phyloP scores from a whole-genome alignment of 2,888 invertebrate genomes.

The Anodontia alba region DNA sequence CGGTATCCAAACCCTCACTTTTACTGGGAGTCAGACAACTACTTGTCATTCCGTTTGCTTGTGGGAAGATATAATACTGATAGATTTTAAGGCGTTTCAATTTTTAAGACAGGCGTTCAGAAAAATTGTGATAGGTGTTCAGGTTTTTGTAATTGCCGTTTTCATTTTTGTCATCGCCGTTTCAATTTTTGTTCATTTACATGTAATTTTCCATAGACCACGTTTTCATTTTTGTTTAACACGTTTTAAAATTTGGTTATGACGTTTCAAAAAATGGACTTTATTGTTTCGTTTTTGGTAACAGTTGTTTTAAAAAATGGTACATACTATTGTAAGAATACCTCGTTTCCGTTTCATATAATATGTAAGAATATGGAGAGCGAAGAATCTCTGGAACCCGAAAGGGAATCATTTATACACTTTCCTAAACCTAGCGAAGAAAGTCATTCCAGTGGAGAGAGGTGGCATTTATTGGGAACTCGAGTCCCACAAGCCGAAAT shows the following conservation, averaged over 20 bases:
- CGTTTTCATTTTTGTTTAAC: background rate
- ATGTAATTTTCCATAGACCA: background rate
- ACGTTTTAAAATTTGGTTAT: background rate
- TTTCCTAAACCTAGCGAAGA: background rate
- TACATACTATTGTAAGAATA: background rate
- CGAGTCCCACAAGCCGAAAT: conserved; percentile 49
- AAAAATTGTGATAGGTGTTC: background rate
- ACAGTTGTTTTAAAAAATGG: background rate
- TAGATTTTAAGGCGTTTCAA: no score
- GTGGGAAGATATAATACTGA: no score
- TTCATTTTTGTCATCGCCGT: background rate
- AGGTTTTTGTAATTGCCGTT: background rate
- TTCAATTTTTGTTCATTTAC: conserved; percentile 18
- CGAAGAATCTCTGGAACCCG: background rate
- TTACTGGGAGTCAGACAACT: no score
- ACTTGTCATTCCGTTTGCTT: no score
- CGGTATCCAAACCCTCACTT: no score
- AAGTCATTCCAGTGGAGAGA: conserved; percentile 23
- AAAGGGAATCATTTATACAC: conserved; percentile 33
- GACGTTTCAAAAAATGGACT: background rate
- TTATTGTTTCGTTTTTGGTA: background rate
- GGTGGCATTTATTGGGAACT: conserved; percentile 47
- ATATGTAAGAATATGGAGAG: conserved; percentile 7
- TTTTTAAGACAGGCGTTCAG: no score
- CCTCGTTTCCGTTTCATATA: background rate